phyloP scores from a whole-genome alignment of 2,113 vertebrate genomes.

The Excalfactoria chinensis region DNA sequence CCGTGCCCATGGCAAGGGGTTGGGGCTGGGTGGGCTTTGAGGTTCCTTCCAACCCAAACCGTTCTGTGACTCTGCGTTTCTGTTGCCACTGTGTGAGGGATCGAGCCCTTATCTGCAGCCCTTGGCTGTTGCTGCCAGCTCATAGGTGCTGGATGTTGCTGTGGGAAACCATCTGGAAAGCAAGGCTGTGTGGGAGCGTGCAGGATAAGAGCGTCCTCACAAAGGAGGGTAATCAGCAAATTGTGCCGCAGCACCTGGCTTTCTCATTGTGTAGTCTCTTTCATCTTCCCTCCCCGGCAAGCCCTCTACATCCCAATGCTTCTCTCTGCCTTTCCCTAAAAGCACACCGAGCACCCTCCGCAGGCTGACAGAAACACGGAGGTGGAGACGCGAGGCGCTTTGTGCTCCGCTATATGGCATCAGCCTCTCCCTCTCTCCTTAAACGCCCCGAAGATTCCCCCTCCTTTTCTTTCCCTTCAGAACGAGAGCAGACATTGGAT shows the following conservation, averaged over 20 bases:
- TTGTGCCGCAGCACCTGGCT: not conserved
- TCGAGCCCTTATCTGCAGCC: not conserved
- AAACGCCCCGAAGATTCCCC: not conserved
- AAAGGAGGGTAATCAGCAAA: not conserved
- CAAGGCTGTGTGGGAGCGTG: slow-evolving; percentile 1
- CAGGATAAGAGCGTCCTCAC: not conserved
- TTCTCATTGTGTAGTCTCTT: not conserved
- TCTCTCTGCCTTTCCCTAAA: not conserved
- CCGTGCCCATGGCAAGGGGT: too few species aligned
- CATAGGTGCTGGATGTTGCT: not conserved
- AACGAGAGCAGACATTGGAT: not conserved
- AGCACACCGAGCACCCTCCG: not conserved
- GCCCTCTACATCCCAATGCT: not conserved
- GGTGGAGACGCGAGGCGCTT: not conserved
- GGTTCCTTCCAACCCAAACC: too few species aligned
- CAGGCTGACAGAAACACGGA: not conserved
- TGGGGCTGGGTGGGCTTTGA: too few species aligned
- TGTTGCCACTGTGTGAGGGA: not conserved
- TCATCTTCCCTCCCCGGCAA: not conserved
- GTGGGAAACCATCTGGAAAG: slow-evolving; percentile 16
- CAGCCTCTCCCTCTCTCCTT: not conserved
- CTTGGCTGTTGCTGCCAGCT: not conserved
- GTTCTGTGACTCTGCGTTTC: not conserved
- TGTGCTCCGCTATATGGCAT: not conserved
- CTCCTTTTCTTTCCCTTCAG: not conserved